These are phyloP conservation scores for Rallus crepitans DNA, from an alignment of 2,797 vertebrate species.

Conservation along the genomic window DNA sequence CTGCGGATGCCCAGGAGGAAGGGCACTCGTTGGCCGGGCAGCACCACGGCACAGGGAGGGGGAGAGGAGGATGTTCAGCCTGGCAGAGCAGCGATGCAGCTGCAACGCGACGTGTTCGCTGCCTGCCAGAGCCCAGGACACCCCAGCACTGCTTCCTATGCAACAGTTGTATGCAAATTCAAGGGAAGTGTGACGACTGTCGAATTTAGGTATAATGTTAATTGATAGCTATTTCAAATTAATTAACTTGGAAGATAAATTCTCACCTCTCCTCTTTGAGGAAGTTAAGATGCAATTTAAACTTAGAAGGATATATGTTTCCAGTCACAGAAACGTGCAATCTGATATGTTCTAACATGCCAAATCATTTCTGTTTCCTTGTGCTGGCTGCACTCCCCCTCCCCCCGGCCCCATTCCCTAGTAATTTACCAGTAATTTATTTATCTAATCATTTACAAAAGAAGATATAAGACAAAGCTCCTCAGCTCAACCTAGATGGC, in stretches of 20 bases:
- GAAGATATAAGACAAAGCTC: background rate
- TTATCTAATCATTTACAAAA: background rate
- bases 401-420: background rate
- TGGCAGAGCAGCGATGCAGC: background rate
- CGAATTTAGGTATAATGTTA: slow-evolving; percentile 48
- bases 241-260: slow-evolving; percentile 39
- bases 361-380: background rate
- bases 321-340: background rate
- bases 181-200: slow-evolving; percentile 22
- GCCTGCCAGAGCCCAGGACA: background rate
- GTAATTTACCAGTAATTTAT: background rate
- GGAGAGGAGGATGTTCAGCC: background rate
- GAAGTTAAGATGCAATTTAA: slow-evolving; percentile 35
- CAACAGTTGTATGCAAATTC: slow-evolving; percentile 51
- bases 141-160: background rate
- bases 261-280: slow-evolving; percentile 15
- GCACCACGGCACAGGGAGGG: background rate
- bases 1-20: background rate
- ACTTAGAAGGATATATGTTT: background rate
- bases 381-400: background rate
- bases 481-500: background rate
- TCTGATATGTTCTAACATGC: background rate
- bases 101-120: background rate
- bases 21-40: background rate
- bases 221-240: slow-evolving; percentile 58